Base-by-base conservation (phyloP, 2,888 invertebrate genomes). In the Onthophagus sagittarius region DNA sequence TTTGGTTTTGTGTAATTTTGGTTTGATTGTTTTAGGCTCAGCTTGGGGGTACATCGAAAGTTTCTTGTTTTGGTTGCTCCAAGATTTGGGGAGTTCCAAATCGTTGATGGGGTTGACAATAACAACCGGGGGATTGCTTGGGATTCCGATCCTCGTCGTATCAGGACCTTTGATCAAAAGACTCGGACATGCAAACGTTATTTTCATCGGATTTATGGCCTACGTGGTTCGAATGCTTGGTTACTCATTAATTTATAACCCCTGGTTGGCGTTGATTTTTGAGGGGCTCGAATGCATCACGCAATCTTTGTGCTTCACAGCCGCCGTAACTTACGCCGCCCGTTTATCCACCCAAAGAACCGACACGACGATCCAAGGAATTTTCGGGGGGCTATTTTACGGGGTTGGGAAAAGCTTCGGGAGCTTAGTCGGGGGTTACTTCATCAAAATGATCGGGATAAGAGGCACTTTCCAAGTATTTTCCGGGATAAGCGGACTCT, bases 21-120 rank as follows among this genome's bases (percentile, higher is more conserved):
- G n/a, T n/a, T n/a, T n/a, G n/a, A n/a, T n/a, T n/a, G n/a, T 85
- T 84, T 7, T 84, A 93, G 93, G 93, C 39, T 91, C 91, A 15
- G 92, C 92, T n/a, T 94, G 93, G 93, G 94, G 94, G 62, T 93
- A 92, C 85, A 90, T 94, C 78, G 94, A 94, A 84, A 93, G 92
- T 78, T 94, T 93, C 86, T 86, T 94, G 32, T 94, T 94, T 84
- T 93, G 93, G 92, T 86, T 93, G 75, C 88, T 94, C 33, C 92
- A 94, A 83, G 93, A 93, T 83, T 85, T 94, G 76, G 93, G 93
- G 3, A 93, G 90, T 0, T 91, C 92, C 0, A 89, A 92, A 70
- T 91, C 92, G 0, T 86, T 94, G 72, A 93, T 94, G 93, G 94
- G 94, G 11, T 88, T 94, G 77, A 94, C 94, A 0, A 91, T 94